Base-by-base conservation (phyloP, 2,888 invertebrate genomes). In the Unio pictorum region DNA sequence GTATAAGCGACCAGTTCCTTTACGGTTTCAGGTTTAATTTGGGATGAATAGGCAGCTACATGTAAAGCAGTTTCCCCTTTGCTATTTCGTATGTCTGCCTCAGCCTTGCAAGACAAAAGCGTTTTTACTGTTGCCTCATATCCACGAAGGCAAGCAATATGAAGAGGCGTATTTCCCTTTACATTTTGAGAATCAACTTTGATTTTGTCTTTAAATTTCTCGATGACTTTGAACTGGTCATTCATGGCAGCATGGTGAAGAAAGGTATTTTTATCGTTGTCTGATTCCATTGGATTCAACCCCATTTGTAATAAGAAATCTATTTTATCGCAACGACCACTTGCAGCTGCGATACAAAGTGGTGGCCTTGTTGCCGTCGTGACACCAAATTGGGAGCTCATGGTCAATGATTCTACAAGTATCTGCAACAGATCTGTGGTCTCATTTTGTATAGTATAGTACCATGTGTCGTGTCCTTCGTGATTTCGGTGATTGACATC, bases 91-190 rank as follows among this genome's bases (percentile, higher is more conserved):
- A 86, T 75, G 70, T 87, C 83, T 18, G 87, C 82, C 68, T 83
- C 86, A 23, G 87, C 84, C 59, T 88, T 88, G 61, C 65, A 70
- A 28, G 79, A 68, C 17, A 88, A 68, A 1, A 88, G 75, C 11
- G 77, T 72, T 57, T 74, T 45, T 20, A 86, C 79, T 5, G 83
- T 78, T 17, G 84, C 81, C 28, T 75, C 61, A 67, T 86, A 77
- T 8, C 89, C 89, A 54, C 80, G 73, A 20, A 80, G 79, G 64
- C 86, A 85, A 2, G 89, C 88, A 54, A 88, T 75, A 71, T 90
- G 90, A 20, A 90, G 73, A 0, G 88, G 82, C 1, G 89, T 89
- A 73, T 88, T 84, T 1, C 88, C 88, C 28, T 83, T 73, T 6
- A 76, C 74, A 72, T 88, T 88, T 68, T 80, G 71, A 4, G 71